Conservation (phyloP, 2,113 vertebrate species). For the Cyanocitta stelleri region DNA sequence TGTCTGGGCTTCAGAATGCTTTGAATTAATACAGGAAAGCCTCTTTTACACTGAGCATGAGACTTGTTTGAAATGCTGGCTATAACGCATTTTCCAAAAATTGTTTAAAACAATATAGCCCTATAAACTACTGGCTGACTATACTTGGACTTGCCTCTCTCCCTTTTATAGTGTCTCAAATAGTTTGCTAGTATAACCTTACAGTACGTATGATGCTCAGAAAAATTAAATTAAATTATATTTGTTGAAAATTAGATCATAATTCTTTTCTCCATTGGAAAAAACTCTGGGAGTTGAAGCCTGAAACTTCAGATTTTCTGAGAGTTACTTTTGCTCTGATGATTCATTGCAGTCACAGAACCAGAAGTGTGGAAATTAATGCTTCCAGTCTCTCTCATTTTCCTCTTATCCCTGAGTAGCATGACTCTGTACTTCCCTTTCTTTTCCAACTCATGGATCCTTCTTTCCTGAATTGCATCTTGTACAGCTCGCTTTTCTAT, state of each 20-base stretch:
- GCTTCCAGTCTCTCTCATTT: background rate
- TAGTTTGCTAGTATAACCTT: background rate
- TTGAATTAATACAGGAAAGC: constrained; percentile 46
- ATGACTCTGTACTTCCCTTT: background rate
- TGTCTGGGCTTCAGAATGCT: constrained; percentile 47
- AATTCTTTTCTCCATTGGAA: background rate
- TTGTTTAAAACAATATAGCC: constrained; percentile 21
- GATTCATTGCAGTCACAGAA: background rate
- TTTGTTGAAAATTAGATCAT: background rate
- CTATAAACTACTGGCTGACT: background rate
- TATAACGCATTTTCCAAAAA: constrained; percentile 11
- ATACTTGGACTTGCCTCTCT: background rate
- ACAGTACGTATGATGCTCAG: background rate
- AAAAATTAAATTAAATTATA: background rate
- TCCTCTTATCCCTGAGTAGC: background rate
- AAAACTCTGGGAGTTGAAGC: accelerated
- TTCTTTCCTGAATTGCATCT: background rate
- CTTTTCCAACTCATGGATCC: background rate
- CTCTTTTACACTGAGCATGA: constrained; percentile 34
- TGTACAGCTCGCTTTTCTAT: background rate
- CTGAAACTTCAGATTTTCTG: background rate
- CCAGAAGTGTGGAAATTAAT: background rate
- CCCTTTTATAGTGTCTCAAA: background rate
- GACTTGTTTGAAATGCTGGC: constrained; percentile 20
- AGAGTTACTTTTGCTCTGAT: background rate